Percentiles rank a stretch among this genome's conserved stretches.
Conservation (phyloP, 2,888 invertebrate genomes). For the Phoronis australis region DNA sequence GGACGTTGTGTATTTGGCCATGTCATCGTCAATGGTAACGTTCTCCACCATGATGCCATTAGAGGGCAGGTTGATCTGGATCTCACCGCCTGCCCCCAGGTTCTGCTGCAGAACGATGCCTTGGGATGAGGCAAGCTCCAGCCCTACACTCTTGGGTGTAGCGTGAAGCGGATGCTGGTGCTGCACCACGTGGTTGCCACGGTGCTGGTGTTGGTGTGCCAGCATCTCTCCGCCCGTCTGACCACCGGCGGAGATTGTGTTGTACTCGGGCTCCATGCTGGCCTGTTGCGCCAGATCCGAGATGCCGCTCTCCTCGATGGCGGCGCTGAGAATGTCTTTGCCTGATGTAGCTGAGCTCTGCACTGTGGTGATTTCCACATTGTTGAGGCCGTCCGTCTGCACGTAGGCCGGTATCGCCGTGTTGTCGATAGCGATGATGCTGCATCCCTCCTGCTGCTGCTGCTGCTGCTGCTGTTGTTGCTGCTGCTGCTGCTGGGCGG, state of each 20-base stretch:
- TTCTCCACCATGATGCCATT: constrained; percentile 26
- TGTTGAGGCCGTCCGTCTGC: constrained; percentile 33
- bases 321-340: no score
- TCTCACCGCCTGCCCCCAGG: constrained; percentile 24
- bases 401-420: constrained; percentile 31
- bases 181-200: no score
- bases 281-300: background rate
- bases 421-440: constrained; percentile 31
- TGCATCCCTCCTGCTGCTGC: background rate
- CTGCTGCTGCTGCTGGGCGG: background rate
- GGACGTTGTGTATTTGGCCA: constrained; percentile 24
- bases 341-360: background rate
- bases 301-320: background rate
- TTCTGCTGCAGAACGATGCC: constrained; percentile 25
- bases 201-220: background rate
- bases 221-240: background rate
- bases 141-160: no score
- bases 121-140: constrained; percentile 11
- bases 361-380: constrained; percentile 21
- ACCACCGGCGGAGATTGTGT: no score
- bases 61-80: constrained; percentile 29
- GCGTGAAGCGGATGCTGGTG: no score
- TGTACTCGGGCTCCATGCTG: background rate
- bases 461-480: background rate
- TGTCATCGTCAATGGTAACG: constrained; percentile 17